phyloP scores from a whole-genome alignment of 2,888 invertebrate genomes.

The Cantharis flavilabris region DNA sequence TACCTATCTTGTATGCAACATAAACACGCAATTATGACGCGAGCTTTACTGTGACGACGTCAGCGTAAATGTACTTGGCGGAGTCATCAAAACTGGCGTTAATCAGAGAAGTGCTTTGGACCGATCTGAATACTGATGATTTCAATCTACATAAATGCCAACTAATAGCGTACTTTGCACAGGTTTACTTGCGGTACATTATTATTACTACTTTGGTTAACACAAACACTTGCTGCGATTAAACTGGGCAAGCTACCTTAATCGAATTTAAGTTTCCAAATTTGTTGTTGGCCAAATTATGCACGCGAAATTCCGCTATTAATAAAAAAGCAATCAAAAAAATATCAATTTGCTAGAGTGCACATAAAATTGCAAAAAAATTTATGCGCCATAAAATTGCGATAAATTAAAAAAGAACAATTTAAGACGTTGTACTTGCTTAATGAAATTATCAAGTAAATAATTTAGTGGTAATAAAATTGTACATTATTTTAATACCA shows the following conservation, averaged over 20 bases:
- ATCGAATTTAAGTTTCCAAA: not conserved
- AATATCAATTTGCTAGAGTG: not conserved
- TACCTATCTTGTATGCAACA: slow-evolving; percentile 30
- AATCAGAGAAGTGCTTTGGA: slow-evolving; percentile 45
- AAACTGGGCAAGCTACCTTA: not conserved
- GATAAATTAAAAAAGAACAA: not conserved
- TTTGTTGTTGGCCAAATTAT: not conserved
- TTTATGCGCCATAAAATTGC: not conserved
- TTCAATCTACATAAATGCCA: slow-evolving; percentile 45
- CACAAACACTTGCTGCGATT: not conserved
- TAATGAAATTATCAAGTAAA: not conserved
- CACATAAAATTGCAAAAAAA: not conserved
- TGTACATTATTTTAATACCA: not conserved
- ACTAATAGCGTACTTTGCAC: slow-evolving; percentile 36
- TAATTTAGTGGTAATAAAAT: not conserved
- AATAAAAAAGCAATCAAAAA: not conserved
- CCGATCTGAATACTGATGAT: slow-evolving; percentile 47
- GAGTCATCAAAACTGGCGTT: slow-evolving; percentile 43
- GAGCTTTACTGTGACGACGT: slow-evolving; percentile 27
- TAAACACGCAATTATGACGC: slow-evolving; percentile 36
- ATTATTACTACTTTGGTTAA: not conserved
- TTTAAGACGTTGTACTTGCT: not conserved
- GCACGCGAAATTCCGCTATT: not conserved
- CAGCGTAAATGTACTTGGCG: slow-evolving; percentile 37
- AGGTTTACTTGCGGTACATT: slow-evolving; percentile 3